phyloP scores from a whole-genome alignment of 2,797 vertebrate species.

The Tauraco hartlaubi region DNA sequence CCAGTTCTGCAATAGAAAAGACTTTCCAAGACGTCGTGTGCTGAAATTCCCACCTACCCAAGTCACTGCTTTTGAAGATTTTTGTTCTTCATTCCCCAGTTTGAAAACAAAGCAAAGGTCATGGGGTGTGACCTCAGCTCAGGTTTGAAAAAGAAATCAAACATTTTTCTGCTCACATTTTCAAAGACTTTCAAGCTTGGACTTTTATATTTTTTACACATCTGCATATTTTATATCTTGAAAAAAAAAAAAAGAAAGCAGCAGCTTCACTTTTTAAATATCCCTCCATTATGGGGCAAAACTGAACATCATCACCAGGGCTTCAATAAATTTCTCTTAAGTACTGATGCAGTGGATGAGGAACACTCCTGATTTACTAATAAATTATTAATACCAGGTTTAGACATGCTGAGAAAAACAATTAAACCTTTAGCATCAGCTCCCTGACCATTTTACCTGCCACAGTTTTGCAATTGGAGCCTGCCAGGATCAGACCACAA shows the following conservation, averaged over 20 bases:
- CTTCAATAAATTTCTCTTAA: not conserved
- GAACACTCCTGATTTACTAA: not conserved
- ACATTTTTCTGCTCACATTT: not conserved
- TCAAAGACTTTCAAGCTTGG: not conserved
- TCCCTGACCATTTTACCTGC: not conserved
- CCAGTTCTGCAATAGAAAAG: not conserved
- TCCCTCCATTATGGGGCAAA: not conserved
- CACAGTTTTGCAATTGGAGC: not conserved
- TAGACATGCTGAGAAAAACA: not conserved
- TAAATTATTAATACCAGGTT: not conserved
- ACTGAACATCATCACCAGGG: not conserved
- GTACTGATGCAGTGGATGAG: not conserved
- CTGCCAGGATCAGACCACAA: not conserved
- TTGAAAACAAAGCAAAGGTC: not conserved
- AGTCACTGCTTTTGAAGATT: not conserved
- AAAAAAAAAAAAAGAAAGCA: not conserved
- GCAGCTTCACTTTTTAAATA: not conserved
- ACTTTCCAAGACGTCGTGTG: not conserved
- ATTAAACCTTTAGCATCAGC: not conserved
- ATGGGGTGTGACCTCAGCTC: not conserved
- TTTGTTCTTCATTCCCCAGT: not conserved
- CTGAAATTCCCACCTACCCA: not conserved
- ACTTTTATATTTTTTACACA: not conserved
- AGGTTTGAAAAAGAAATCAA: not conserved
- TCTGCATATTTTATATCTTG: not conserved